These are phyloP conservation scores for Morpho helenor DNA, from an alignment of 2,888 invertebrate genomes.

Conservation along the genomic window DNA sequence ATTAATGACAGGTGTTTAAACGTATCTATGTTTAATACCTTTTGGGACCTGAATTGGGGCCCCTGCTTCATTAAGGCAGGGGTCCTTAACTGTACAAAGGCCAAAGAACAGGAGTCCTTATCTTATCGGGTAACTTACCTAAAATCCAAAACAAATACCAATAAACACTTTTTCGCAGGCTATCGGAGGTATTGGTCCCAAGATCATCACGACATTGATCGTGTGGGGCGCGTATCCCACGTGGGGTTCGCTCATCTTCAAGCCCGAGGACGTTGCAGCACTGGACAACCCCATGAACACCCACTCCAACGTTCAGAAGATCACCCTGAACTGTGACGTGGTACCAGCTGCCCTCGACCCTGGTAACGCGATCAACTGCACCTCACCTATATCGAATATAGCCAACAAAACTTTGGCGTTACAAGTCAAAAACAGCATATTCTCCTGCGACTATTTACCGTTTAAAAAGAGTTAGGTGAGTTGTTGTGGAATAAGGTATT, in stretches of 20 bases:
- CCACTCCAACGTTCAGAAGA: slow-evolving; percentile 18
- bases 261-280: slow-evolving; percentile 31
- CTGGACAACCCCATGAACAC: slow-evolving; percentile 15
- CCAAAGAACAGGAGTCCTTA: no score
- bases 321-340: slow-evolving; percentile 38
- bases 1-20: no score
- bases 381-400: slow-evolving; percentile 26
- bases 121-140: no score
- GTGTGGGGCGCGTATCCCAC: slow-evolving; percentile 87
- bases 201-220: slow-evolving; percentile 85
- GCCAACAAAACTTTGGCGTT: slow-evolving; percentile 26
- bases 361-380: slow-evolving; percentile 40
- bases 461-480: slow-evolving; percentile 23
- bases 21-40: no score
- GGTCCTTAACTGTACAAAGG: no score
- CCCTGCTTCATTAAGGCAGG: no score
- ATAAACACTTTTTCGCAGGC: slow-evolving; percentile 62
- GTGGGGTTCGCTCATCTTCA: slow-evolving; percentile 84
- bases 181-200: slow-evolving; percentile 88
- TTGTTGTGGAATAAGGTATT: not conserved
- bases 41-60: no score
- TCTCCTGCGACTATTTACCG: slow-evolving; percentile 45
- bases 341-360: slow-evolving; percentile 28
- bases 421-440: slow-evolving; percentile 35
- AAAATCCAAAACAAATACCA: no score